These are phyloP conservation scores for Embidobia sp. DNA, from an alignment of 2,888 invertebrate genomes.

Conservation along the genomic window DNA sequence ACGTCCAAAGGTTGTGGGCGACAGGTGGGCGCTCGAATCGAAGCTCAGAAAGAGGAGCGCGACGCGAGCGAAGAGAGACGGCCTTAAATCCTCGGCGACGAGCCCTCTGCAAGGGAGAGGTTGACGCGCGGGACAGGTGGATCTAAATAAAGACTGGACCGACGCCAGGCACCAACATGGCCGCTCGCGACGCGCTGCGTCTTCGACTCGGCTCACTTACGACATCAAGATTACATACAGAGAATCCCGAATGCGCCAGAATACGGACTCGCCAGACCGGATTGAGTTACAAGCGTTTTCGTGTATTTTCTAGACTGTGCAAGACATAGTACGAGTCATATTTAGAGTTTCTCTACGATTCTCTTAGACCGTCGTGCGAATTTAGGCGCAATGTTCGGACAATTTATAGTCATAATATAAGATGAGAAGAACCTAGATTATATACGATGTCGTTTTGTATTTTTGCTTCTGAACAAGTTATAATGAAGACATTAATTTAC, in stretches of 20 bases:
- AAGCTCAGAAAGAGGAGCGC: constrained; percentile 72
- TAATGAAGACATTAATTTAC: no score
- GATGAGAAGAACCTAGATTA: no score
- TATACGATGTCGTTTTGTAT: no score
- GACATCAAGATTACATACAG: constrained; percentile 57
- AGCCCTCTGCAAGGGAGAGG: constrained; percentile 66
- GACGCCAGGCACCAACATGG: constrained; percentile 79
- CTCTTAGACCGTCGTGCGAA: background rate
- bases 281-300: constrained; percentile 60
- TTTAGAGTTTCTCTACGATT: constrained; percentile 3
- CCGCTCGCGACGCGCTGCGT: constrained; percentile 66
- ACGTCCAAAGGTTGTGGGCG: constrained; percentile 72
- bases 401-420: background rate
- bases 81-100: constrained; percentile 70
- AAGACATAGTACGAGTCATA: constrained; percentile 40
- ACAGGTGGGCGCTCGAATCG: constrained; percentile 75
- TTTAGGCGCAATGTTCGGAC: background rate
- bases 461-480: no score
- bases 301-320: constrained; percentile 32
- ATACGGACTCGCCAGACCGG: constrained; percentile 42
- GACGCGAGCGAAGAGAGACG: constrained; percentile 64
- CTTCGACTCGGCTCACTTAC: constrained; percentile 60
- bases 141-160: constrained; percentile 82
- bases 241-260: constrained; percentile 50
- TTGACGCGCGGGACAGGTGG: constrained; percentile 81